Evolutionary conservation across 2,888 invertebrate species (phyloP), one percentile per base, ranked within the genome.

Genomic region (Quadroppia sp.): DNA sequence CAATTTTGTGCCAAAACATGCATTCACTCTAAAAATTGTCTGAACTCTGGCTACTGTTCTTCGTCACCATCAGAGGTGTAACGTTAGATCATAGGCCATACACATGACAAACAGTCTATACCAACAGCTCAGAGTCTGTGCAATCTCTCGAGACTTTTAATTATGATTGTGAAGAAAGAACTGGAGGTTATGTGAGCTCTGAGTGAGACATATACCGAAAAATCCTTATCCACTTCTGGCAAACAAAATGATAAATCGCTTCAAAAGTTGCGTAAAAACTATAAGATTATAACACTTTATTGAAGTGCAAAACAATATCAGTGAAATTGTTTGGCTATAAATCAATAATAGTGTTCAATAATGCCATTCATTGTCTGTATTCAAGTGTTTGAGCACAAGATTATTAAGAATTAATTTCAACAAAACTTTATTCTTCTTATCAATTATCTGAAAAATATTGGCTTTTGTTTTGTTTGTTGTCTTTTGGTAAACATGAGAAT

Each of bases 1-100:
- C 40, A 67, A 36, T 42, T 67, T 42, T 7, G 42, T 2, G 17
- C 23, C 2, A 6, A 67, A 64, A 25, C 6, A 53, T 67, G 40
- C 42, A 67, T 42, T 42, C 32, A 36, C 11, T n/a, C 40, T 67
- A 3, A 40, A 36, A 42, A 20, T 67, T 20, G 61, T 28, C 32
- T 61, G n/a, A 61, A 61, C 36, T 67, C 42, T 40, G 67, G 67
- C 67, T 67, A 67, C 67, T 67, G 67, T 67, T 67, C 42, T 2
- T 67, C 42, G 67, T 67, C 67, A 67, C 67, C 61, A 42, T 67
- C 25, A 42, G 36, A 40, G 67, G 67, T 67, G 67, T 67, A 61
- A 61, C 61, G 61, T 61, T 61, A 67, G 67, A 67, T 36, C 67
- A 67, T 23, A 67, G 67, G 67, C 67, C 67, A 67, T 67, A 20